phyloP scores from a whole-genome alignment of 2,113 vertebrate species.

The Cisticola juncidis region DNA sequence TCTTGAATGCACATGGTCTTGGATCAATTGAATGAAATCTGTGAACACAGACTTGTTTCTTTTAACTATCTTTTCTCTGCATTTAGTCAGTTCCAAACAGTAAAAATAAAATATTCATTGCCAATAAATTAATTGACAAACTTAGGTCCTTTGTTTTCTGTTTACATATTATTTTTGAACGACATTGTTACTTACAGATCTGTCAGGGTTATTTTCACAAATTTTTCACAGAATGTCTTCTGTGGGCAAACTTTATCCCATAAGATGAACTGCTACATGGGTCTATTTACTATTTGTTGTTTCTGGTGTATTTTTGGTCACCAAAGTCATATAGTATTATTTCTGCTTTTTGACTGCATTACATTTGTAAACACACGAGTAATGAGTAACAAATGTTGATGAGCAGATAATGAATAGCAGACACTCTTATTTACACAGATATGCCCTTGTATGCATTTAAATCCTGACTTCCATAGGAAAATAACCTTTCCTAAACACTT shows the following conservation, averaged over 20 bases:
- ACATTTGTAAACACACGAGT: slow-evolving; percentile 51
- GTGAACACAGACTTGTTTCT: neutral
- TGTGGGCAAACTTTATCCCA: neutral
- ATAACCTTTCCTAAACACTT: slow-evolving; percentile 45
- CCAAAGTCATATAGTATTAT: slow-evolving; percentile 36
- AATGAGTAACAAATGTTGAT: slow-evolving; percentile 61
- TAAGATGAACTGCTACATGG: neutral
- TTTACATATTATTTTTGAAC: neutral
- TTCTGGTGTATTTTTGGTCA: slow-evolving; percentile 33
- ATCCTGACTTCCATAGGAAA: slow-evolving; percentile 31
- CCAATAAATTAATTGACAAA: neutral
- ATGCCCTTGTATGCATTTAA: slow-evolving; percentile 39
- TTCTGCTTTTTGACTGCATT: slow-evolving; percentile 44
- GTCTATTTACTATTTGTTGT: slow-evolving; percentile 45
- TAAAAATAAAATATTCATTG: neutral
- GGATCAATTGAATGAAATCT: neutral
- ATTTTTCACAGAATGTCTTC: neutral
- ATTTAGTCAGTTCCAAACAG: neutral
- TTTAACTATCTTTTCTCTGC: neutral
- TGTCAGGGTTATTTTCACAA: neutral
- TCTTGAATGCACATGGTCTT: neutral
- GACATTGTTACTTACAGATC: neutral
- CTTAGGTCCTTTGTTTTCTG: neutral
- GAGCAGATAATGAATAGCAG: slow-evolving; percentile 61
- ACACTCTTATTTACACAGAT: slow-evolving; percentile 55